Evolutionary conservation across 2,797 vertebrate species (phyloP).

Genomic region (Malurus leucopterus): DNA sequence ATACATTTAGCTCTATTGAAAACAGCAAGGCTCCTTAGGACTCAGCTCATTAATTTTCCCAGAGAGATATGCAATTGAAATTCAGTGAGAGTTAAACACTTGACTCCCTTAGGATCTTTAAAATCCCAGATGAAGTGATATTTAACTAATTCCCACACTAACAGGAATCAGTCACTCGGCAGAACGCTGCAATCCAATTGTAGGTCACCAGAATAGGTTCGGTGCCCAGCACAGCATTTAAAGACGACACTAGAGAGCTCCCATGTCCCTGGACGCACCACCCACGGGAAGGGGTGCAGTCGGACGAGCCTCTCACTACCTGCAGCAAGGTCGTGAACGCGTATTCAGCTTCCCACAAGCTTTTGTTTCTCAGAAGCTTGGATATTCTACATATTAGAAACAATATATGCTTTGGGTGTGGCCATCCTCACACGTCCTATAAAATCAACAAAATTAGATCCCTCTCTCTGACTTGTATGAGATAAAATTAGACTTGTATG

Average conservation of each 20-base stretch:
- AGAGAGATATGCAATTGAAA: constrained; percentile 46
- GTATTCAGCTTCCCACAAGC: not conserved
- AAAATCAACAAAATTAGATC: not conserved
- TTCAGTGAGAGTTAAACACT: constrained; percentile 36
- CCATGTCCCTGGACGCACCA: not conserved
- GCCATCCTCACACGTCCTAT: not conserved
- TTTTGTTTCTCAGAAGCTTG: not conserved
- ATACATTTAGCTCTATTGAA: constrained; percentile 9
- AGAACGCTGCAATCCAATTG: not conserved
- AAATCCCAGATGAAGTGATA: constrained; percentile 37
- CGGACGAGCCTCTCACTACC: not conserved
- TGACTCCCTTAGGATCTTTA: constrained; percentile 24
- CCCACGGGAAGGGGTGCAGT: accelerated
- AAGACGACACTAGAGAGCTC: not conserved
- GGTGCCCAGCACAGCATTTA: not conserved
- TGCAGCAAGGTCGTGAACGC: not conserved
- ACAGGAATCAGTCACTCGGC: constrained; percentile 14
- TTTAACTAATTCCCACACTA: constrained; percentile 52
- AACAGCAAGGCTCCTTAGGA: constrained; percentile 16
- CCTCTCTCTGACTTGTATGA: not conserved
- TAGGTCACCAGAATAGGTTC: not conserved
- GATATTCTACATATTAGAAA: not conserved
- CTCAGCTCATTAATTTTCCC: constrained; percentile 54
- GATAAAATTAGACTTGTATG: not conserved
- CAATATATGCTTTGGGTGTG: not conserved